Evolutionary conservation across 92 coral and sea anemone genomes (phyloP).

Genomic region (Umimayanthus chanpuru): DNA sequence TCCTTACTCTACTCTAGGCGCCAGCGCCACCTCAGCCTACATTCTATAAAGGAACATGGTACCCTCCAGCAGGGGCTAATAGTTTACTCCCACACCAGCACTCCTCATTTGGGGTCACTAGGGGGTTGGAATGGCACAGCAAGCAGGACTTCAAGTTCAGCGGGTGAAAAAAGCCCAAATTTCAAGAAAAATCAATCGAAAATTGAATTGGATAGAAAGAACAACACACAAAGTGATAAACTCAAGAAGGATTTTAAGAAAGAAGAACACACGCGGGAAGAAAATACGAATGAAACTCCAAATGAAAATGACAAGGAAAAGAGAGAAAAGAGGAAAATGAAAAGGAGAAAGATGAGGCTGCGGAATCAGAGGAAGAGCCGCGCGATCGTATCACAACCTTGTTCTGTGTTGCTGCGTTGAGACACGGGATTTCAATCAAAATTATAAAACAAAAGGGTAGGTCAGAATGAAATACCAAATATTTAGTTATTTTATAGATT

Average conservation of each 20-base stretch:
- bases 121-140: conserved; percentile 1
- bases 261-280: background rate
- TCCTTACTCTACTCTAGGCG: background rate
- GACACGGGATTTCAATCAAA: conserved; percentile 42
- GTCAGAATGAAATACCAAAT: background rate
- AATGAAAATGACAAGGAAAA: conserved; percentile 25
- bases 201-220: background rate
- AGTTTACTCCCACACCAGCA: background rate
- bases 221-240: background rate
- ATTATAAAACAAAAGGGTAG: conserved; percentile 33
- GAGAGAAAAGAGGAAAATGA: conserved; percentile 25
- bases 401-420: conserved; percentile 35
- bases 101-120: background rate
- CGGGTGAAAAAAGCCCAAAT: background rate
- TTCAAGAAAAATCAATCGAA: background rate
- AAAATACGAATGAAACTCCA: background rate
- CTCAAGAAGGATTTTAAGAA: background rate
- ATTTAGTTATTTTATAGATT: too few relatives aligned
- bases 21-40: background rate
- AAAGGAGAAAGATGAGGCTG: conserved; percentile 35
- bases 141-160: background rate
- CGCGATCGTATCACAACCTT: conserved; percentile 11
- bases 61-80: background rate
- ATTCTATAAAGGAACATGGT: conserved; percentile 26
- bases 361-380: conserved; percentile 14